Evolutionary conservation across 2,888 invertebrate species (phyloP), one percentile per base, ranked within the genome.

Genomic region (Andricus quercusramuli): DNA sequence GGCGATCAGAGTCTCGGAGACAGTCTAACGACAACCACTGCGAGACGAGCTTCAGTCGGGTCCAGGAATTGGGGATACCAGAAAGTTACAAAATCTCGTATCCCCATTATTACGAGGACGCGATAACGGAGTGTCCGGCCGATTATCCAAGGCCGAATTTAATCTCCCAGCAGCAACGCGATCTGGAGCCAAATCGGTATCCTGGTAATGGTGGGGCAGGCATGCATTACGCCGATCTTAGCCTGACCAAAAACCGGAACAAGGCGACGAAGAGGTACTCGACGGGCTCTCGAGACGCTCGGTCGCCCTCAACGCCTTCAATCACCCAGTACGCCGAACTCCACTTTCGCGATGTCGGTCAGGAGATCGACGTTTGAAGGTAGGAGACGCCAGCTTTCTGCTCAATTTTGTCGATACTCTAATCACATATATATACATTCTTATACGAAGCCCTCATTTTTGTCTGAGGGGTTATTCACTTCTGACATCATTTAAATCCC

Each of bases 301-400:
- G 88, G 20, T 86, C 87, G 67, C 83, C 89, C 79, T 88, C 89
- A 80, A 88, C 88, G 83, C 90, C 90, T 79, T 86, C 90, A 85
- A 86, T 89, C 92, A 94, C 95, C 90, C 95, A 95, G 91, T 95
- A 95, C 91, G 94, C 95, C 80, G 95, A 95, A 88, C 93, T 95
- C 88, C 95, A 94, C 92, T 95, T 95, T 93, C 95, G 95, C 91
- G 95, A 95, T 91, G 94, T 95, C 85, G 95, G 95, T 86, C 95
- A 95, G 91, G 95, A 95, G 90, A 95, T 95, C 90, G 95, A 95
- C 92, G 95, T 95, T 91, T 95, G 94, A 94, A 91, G 94, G 93
- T 92, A 91, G 91, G 93, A 92, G 44, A 65, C 32, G 41, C 74
- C 74, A 47, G 77, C 70, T 68, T 51, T 15, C 8, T 41, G 74